Conservation (phyloP, 2,888 invertebrate species). For the Hypselothyrea guttata region DNA sequence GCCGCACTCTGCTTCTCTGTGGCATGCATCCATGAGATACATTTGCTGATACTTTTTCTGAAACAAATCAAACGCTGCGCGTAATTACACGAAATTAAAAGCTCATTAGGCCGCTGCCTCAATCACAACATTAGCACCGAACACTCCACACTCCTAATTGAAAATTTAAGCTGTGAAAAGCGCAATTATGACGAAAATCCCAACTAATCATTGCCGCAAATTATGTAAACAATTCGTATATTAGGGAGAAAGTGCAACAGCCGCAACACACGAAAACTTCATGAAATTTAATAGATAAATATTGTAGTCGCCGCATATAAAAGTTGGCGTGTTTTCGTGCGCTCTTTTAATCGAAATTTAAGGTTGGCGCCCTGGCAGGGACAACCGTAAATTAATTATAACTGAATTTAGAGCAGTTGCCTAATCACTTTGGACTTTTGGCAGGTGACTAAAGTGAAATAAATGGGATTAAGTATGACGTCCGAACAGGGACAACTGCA, state of each 20-base stretch:
- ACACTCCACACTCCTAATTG: no score
- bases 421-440: no score
- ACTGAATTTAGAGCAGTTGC: no score
- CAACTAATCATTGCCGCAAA: constrained; percentile 15
- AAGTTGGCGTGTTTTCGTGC: constrained; percentile 3
- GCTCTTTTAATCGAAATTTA: neutral
- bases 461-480: no score
- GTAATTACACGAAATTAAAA: constrained; percentile 68
- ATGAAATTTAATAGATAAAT: no score
- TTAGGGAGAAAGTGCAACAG: constrained; percentile 40
- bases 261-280: no score
- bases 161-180: constrained; percentile 50
- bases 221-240: constrained; percentile 35
- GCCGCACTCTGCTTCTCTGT: constrained; percentile 29
- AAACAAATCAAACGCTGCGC: constrained; percentile 40
- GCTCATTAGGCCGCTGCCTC: constrained; percentile 48
- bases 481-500: no score
- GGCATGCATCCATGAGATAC: constrained; percentile 49
- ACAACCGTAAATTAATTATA: neutral
- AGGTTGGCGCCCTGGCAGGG: no score
- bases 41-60: neutral
- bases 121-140: no score
- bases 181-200: constrained; percentile 18
- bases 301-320: neutral
- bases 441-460: no score